Conservation (phyloP, 2,888 invertebrate species). For the Tinea semifulvella region DNA sequence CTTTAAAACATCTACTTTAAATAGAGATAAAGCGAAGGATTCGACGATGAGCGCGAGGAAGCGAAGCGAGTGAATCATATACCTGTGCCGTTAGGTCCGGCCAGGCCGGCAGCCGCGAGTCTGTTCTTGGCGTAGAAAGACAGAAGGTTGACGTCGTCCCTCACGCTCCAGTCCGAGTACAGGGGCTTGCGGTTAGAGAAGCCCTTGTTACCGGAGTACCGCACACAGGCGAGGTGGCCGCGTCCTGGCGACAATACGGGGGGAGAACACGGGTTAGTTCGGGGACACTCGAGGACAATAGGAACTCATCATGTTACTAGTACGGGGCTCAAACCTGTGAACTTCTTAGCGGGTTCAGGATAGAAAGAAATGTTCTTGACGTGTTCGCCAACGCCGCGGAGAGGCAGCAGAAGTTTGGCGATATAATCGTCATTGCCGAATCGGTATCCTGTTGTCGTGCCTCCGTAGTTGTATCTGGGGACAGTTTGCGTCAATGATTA, state of each 20-base stretch:
- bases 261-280: constrained; percentile 32
- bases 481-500: too few species aligned
- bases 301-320: neutral
- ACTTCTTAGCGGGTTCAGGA: constrained; percentile 73
- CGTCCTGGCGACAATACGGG: constrained; percentile 71
- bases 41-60: constrained; percentile 37
- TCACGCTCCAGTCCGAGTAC: constrained; percentile 78
- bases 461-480: constrained; percentile 61
- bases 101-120: constrained; percentile 69
- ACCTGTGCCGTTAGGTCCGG: constrained; percentile 61
- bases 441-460: constrained; percentile 63
- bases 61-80: constrained; percentile 40
- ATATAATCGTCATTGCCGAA: constrained; percentile 78
- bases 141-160: constrained; percentile 85
- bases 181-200: constrained; percentile 80
- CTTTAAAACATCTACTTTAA: constrained; percentile 30
- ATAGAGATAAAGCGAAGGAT: constrained; percentile 44
- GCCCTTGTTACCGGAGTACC: constrained; percentile 83
- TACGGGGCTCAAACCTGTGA: constrained; percentile 66
- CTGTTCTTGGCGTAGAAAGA: constrained; percentile 88
- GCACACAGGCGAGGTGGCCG: constrained; percentile 85
- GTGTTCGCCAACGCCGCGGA: constrained; percentile 69
- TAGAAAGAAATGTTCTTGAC: constrained; percentile 73
- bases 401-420: constrained; percentile 71
- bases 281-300: constrained; percentile 6